Evolutionary conservation across 2,113 vertebrate species (phyloP).

Genomic region (Podocnemis expansa): DNA sequence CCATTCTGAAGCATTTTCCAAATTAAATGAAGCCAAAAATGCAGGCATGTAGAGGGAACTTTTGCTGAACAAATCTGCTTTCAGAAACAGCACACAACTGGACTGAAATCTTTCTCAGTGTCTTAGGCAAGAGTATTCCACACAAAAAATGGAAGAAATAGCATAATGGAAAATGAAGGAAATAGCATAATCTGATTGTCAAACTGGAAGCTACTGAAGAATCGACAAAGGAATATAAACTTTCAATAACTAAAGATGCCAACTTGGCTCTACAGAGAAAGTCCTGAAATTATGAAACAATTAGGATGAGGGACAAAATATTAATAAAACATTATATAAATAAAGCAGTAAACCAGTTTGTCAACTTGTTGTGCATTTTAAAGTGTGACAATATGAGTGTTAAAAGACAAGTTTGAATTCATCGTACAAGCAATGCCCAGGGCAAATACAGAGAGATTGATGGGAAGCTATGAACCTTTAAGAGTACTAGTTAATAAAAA

Average conservation of each 20-base stretch:
- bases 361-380: not conserved
- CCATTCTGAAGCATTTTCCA: not conserved
- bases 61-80: not conserved
- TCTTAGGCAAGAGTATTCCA: slow-evolving; percentile 6
- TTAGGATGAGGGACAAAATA: not conserved
- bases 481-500: slow-evolving; percentile 51
- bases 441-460: not conserved
- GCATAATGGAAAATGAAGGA: not conserved
- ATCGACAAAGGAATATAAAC: not conserved
- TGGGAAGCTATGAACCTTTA: slow-evolving; percentile 29
- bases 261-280: not conserved
- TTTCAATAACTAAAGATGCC: not conserved
- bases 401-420: slow-evolving; percentile 31
- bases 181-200: not conserved
- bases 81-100: slow-evolving; percentile 48
- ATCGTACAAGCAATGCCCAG: slow-evolving; percentile 19
- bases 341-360: not conserved
- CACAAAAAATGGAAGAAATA: not conserved
- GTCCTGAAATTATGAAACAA: not conserved
- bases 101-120: not conserved
- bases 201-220: not conserved
- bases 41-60: not conserved
- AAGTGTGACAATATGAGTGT: slow-evolving; percentile 33
- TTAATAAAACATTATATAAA: not conserved
- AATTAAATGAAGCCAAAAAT: slow-evolving; percentile 15